These are phyloP conservation scores for Neoniphon sammara DNA, from an alignment of 2,797 vertebrate genomes.

Conservation along the genomic window DNA sequence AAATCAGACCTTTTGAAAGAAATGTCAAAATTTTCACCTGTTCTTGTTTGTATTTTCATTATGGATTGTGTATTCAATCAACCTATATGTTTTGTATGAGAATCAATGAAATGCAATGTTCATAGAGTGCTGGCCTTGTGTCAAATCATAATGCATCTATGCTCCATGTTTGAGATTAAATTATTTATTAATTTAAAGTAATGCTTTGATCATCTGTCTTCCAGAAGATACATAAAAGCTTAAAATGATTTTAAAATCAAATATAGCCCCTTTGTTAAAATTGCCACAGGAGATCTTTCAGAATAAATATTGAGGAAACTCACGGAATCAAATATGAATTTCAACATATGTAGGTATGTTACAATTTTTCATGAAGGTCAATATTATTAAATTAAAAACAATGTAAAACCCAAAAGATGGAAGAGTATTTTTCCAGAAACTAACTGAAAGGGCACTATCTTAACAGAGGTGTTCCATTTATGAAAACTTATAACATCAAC, in stretches of 20 bases:
- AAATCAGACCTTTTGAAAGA: constrained; percentile 31
- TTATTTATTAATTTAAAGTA: neutral
- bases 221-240: neutral
- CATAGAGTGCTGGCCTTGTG: constrained; percentile 10
- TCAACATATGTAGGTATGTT: neutral
- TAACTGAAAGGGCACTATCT: constrained; percentile 6
- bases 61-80: constrained; percentile 1
- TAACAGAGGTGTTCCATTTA: constrained; percentile 24
- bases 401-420: neutral
- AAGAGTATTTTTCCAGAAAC: neutral
- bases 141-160: constrained; percentile 17
- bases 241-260: neutral
- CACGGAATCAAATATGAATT: neutral
- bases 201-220: neutral
- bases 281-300: neutral
- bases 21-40: constrained; percentile 18
- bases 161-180: constrained; percentile 5
- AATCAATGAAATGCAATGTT: constrained; percentile 11
- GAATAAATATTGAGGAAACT: neutral
- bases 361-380: neutral
- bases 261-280: neutral
- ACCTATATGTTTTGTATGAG: neutral
- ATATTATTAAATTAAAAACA: neutral
- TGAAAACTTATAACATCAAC: constrained; percentile 25
- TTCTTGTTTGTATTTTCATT: neutral